Base-by-base conservation (phyloP, 2,888 invertebrate genomes). In the Marronus borbonicus region DNA sequence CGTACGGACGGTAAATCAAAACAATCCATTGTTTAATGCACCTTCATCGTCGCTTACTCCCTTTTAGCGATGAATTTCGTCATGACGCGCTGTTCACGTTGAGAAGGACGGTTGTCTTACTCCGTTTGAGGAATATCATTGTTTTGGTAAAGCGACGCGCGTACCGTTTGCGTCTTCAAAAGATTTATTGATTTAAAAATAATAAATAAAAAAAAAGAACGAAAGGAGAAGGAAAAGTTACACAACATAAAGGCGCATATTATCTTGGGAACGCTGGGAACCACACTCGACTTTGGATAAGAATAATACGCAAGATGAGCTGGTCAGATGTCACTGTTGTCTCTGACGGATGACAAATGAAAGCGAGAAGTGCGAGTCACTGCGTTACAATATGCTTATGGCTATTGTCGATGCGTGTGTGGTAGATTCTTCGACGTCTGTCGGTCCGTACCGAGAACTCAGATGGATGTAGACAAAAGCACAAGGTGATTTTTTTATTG, bases 251-350 rank as follows among this genome's bases (percentile, higher is more conserved):
- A 78, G 78, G 52, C 75, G 74, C 75, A 31, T 81, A 81, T 82
- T 82, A 81, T 84, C 84, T 83, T 82, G 83, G 84, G 85, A 84
- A 83, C 82, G 84, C 81, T 85, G 84, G 83, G 85, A 85, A 85
- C 84, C 83, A 77, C 81, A 81, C 80, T 79, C 77, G 81, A 80
- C 72, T 79, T 78, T 74, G 77, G 75, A 74, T 75, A 76, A 69
- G 79, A 79, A 77, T 77, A 76, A 79, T 79, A 79, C 77, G 82
- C 82, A 80, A 82, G 87, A 87, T 87, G 87, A 87, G 86, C 84
- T 86, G 87, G 87, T 87, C 86, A 86, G 85, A 88, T 87, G 88
- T 88, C 88, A 88, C 86, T 87, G 86, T 85, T 87, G 83, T 84
- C 86, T 85, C 84, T 83, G 81, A 82, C 83, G 84, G 85, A 88